These are phyloP conservation scores for Clupea harengus DNA, from an alignment of 2,113 vertebrate species.

Conservation along the genomic window DNA sequence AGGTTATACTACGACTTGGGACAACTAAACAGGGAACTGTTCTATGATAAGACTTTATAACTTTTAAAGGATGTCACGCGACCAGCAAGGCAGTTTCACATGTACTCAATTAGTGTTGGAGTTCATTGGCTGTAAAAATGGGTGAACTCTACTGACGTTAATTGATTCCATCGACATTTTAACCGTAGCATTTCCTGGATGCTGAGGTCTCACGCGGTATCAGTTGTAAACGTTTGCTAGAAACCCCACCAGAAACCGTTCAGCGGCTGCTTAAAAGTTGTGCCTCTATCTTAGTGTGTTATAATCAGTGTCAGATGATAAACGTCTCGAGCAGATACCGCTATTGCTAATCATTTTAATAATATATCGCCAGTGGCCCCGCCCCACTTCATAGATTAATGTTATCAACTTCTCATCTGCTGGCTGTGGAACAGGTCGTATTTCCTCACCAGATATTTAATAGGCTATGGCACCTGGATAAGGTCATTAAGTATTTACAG, in stretches of 20 bases:
- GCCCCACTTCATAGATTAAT: neutral
- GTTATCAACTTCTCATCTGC: neutral
- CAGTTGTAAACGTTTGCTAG: neutral
- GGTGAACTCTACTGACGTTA: neutral
- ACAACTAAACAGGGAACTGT: no score
- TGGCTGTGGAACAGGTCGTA: neutral
- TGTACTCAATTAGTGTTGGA: neutral
- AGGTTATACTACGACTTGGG: neutral
- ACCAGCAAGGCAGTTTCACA: neutral
- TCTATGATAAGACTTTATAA: neutral
- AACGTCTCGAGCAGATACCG: no score
- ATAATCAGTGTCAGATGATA: no score
- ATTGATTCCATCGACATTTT: no score
- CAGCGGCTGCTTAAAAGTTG: neutral
- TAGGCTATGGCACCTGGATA: neutral
- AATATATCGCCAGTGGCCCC: neutral
- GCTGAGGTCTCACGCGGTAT: neutral
- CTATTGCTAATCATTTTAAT: neutral
- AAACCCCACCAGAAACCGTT: neutral
- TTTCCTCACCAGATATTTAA: slow-evolving; percentile 5
- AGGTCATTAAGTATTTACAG: slow-evolving; percentile 17
- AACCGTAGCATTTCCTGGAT: neutral
- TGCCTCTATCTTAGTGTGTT: neutral
- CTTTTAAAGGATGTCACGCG: neutral
- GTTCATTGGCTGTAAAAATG: neutral